Base-by-base conservation (phyloP, 30 jellyfish, hydroid and myxozoan species). In the Hydra vulgaris region DNA sequence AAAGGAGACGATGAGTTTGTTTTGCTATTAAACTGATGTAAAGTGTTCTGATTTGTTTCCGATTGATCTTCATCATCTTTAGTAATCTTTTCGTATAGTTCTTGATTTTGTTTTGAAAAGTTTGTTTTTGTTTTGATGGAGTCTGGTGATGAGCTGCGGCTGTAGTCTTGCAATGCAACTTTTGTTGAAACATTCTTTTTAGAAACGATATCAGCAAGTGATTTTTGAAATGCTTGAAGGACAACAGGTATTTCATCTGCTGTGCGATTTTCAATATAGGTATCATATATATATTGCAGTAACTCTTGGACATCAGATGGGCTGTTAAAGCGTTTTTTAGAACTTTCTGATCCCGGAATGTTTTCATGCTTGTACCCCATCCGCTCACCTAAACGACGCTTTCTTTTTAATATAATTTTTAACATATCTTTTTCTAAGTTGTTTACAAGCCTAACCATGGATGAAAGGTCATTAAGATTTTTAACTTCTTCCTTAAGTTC, bases 211-310 rank as follows among this genome's bases (percentile, higher is more conserved):
- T 78, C 85, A 0, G 85, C 68, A 19, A 78, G 79, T 8, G 85
- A 78, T 18, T 78, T 78, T 53, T 78, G 85, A 54, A 78, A 78
- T 21, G 85, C 85, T 27, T 78, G 85, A 8, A 78, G 77, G 3
- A 78, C 85, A 53, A 78, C 85, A 0, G 85, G 85, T 54, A 78
- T 78, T 21, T 78, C 85, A 61, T 78, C 85, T 3, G 77, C 78
- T 19, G 85, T 78, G 4, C 85, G 53, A 61, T 78, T 78, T 68
- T 78, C 85, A 25, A 78, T 78, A 53, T 78, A 78, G 19, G 85
- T 78, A 23, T 78, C 85, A 78, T 78, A 78, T 16, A 78, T 78
- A 25, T 78, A 78, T 27, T 78, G 85, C 19, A 78, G 85, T 7
- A 78, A 69, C 18, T 78, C 85, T 27, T 78, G 85, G 12, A 78